Evolutionary conservation across 2,797 vertebrate species (phyloP).

Genomic region (Gouania willdenowi): DNA sequence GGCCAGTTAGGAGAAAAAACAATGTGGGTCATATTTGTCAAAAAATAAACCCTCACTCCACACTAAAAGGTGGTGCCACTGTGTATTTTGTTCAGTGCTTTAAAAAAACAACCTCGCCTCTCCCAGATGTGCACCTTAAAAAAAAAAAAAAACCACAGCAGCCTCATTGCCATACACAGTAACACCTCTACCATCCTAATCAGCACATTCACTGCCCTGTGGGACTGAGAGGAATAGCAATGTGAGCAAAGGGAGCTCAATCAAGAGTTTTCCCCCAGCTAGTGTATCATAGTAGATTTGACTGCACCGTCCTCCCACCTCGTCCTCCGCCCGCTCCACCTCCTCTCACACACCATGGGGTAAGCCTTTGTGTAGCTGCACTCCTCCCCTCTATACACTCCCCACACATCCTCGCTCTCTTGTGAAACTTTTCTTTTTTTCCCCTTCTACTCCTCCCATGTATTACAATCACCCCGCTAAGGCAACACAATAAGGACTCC

Average conservation of each 20-base stretch:
- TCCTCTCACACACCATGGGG: slow-evolving; percentile 65
- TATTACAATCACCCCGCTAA: slow-evolving; percentile 68
- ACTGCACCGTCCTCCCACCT: slow-evolving; percentile 41
- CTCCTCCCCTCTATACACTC: slow-evolving; percentile 10
- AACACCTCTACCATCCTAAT: slow-evolving; percentile 39
- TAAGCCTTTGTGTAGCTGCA: slow-evolving; percentile 54
- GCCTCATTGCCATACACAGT: slow-evolving; percentile 22
- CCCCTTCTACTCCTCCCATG: slow-evolving; percentile 60
- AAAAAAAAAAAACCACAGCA: slow-evolving; percentile 8
- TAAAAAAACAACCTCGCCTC: slow-evolving; percentile 33
- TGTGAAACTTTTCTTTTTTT: slow-evolving; percentile 42
- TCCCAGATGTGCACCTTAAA: slow-evolving; percentile 41
- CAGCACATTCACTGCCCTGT: slow-evolving; percentile 54
- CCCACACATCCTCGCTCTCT: slow-evolving; percentile 52
- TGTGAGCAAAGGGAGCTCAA: slow-evolving; percentile 39
- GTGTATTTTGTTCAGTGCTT: slow-evolving; percentile 49
- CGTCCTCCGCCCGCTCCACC: slow-evolving; percentile 26
- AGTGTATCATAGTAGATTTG: slow-evolving; percentile 40
- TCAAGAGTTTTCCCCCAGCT: slow-evolving; percentile 49
- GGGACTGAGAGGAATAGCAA: slow-evolving; percentile 48
- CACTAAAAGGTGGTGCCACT: slow-evolving; percentile 12
- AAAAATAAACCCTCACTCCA: slow-evolving; percentile 23
- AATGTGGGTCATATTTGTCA: background rate
- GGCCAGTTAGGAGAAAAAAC: too few species aligned
- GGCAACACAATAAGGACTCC: slow-evolving; percentile 64